phyloP scores from a whole-genome alignment of 2,113 vertebrate species.

The Nannobrachium achirus region DNA sequence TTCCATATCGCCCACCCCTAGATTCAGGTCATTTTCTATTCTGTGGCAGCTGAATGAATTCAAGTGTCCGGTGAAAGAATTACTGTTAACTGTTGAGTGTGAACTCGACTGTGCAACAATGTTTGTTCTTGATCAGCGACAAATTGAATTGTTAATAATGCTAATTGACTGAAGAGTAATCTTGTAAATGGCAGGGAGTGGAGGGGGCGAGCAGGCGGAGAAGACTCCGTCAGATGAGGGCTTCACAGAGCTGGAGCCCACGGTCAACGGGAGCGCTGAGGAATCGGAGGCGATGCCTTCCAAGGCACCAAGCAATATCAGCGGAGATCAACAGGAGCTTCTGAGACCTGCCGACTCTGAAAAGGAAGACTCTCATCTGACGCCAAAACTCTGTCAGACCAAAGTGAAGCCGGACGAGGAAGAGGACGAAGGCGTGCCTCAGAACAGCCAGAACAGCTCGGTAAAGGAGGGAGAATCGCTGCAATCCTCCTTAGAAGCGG shows the following conservation, averaged over 20 bases:
- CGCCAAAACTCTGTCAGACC: constrained; percentile 5
- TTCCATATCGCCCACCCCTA: no score
- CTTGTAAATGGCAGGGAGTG: constrained; percentile 27
- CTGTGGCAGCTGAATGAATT: no score
- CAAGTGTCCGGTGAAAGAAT: no score
- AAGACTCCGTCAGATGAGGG: constrained; percentile 81
- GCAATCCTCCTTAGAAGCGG: constrained; percentile 44
- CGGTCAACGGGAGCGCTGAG: constrained; percentile 55
- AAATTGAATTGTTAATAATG: no score
- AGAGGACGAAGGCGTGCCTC: constrained; percentile 65
- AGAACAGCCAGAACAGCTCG: constrained; percentile 60
- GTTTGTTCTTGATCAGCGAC: no score
- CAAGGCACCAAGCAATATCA: constrained; percentile 10
- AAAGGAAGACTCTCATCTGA: constrained; percentile 3
- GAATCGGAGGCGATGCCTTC: constrained; percentile 33
- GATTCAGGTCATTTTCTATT: no score
- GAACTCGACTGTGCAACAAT: no score
- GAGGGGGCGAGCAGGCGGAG: constrained; percentile 54
- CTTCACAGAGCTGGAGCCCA: constrained; percentile 79
- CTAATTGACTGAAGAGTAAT: background rate
- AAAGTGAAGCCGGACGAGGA: constrained; percentile 63
- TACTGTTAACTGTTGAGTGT: no score
- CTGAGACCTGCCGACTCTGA: constrained; percentile 8
- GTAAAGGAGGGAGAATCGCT: constrained; percentile 59
- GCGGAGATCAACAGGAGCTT: constrained; percentile 37